These are phyloP conservation scores for Sceloporus undulatus DNA, from an alignment of 2,113 vertebrate genomes.

Conservation along the genomic window DNA sequence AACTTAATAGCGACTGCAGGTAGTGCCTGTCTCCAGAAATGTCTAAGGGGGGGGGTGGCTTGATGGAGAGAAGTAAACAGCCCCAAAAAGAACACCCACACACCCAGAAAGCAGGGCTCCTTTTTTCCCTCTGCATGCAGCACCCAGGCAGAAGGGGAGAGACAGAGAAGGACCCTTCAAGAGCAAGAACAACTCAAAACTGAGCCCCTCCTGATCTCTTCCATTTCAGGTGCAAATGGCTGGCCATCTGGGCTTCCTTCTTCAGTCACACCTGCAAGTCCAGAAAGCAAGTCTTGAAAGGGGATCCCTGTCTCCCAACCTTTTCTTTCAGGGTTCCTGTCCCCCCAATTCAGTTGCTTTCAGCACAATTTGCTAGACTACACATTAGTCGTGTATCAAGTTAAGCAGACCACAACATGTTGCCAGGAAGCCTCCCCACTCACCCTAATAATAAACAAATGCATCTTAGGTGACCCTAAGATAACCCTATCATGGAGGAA, in stretches of 20 bases:
- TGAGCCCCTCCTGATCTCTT: neutral
- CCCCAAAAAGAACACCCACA: neutral
- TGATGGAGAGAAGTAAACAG: neutral
- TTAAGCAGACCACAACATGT: neutral
- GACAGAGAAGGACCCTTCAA: neutral
- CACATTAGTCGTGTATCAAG: no score
- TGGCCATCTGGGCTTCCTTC: neutral
- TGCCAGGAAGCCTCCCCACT: neutral
- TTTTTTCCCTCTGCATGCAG: neutral
- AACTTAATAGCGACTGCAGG: neutral
- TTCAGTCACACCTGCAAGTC: neutral
- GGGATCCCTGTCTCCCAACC: neutral
- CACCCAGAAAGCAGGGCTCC: neutral
- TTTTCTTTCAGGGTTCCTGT: accelerated
- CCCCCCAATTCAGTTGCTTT: neutral
- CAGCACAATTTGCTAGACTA: neutral
- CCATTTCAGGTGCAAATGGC: accelerated
- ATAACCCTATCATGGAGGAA: no score
- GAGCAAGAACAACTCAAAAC: neutral
- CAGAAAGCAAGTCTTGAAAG: neutral
- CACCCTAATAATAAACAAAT: neutral
- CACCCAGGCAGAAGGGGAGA: accelerated
- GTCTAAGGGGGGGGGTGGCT: neutral
- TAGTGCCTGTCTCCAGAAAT: neutral
- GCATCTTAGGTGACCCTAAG: no score